phyloP scores from a whole-genome alignment of 1,140 invertebrate species.

The Armadillidium nasatum region DNA sequence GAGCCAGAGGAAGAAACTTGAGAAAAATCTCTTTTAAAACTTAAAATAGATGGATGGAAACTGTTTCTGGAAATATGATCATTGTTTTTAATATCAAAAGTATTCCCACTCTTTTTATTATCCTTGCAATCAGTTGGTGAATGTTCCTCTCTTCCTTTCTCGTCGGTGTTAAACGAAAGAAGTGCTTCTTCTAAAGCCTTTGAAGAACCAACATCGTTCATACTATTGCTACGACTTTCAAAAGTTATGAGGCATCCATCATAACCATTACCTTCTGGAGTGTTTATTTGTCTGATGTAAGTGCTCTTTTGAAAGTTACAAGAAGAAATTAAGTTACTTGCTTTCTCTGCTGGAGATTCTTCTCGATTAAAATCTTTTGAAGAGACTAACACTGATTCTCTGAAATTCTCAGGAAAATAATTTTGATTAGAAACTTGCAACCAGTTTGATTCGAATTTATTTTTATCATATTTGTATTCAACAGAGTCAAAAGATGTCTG shows the following conservation, averaged over 20 bases:
- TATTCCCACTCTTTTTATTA: background rate
- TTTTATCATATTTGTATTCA: too few species aligned
- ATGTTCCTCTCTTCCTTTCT: background rate
- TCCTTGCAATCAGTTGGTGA: background rate
- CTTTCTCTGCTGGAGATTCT: too few species aligned
- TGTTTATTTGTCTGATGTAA: constrained; percentile 17
- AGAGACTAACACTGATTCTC: too few species aligned
- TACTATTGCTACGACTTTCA: constrained; percentile 37
- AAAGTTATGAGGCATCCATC: constrained; percentile 42
- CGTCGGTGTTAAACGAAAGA: constrained; percentile 14
- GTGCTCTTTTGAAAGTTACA: background rate
- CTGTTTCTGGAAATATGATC: background rate
- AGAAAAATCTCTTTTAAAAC: background rate
- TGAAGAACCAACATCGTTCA: constrained; percentile 40
- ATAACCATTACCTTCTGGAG: background rate
- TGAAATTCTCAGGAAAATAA: too few species aligned
- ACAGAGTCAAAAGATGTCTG: too few species aligned
- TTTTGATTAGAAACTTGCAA: too few species aligned
- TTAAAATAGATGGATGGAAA: background rate
- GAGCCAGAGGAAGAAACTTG: background rate
- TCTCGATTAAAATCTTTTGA: too few species aligned
- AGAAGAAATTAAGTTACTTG: too few species aligned
- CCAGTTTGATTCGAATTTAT: too few species aligned
- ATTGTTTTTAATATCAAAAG: background rate
- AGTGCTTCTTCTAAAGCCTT: constrained; percentile 41